Percentiles rank a stretch among this genome's conserved stretches.
Conservation (phyloP, 2,888 invertebrate genomes). For the Epiblema foenella region DNA sequence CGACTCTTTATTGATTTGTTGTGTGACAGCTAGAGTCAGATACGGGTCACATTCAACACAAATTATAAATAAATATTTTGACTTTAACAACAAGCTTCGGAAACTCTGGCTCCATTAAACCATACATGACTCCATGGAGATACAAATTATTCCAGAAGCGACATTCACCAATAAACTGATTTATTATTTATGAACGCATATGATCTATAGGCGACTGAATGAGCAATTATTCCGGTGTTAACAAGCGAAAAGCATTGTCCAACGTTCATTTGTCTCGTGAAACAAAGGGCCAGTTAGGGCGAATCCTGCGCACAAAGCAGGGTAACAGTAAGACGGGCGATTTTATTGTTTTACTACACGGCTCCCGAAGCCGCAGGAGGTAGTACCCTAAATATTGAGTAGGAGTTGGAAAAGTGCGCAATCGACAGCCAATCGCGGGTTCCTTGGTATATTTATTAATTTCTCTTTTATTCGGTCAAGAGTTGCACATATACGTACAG, state of each 20-base stretch:
- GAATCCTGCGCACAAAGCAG: conserved; percentile 68
- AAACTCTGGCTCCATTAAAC: too few species aligned
- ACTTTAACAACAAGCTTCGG: too few species aligned
- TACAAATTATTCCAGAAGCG: neutral
- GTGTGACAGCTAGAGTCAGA: too few species aligned
- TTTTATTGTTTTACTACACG: conserved; percentile 79
- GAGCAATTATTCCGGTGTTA: conserved; percentile 25
- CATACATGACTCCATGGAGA: neutral
- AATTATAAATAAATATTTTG: too few species aligned
- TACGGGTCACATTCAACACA: too few species aligned
- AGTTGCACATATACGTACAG: neutral
- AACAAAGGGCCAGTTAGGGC: conserved; percentile 71
- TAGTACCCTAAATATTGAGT: conserved; percentile 71
- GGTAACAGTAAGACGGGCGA: conserved; percentile 72
- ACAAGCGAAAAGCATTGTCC: conserved; percentile 57
- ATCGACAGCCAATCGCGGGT: neutral
- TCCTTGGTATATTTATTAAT: neutral
- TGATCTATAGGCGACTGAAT: conserved; percentile 21
- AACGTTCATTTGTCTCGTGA: conserved; percentile 73
- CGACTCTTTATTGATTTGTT: too few species aligned
- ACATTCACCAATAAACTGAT: neutral
- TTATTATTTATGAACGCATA: conserved; percentile 20
- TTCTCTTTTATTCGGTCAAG: neutral
- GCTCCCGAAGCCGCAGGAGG: conserved; percentile 81
- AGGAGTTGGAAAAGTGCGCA: conserved; percentile 56